These are phyloP conservation scores for Nysson spinosus DNA, from an alignment of 2,888 invertebrate genomes.

Conservation along the genomic window DNA sequence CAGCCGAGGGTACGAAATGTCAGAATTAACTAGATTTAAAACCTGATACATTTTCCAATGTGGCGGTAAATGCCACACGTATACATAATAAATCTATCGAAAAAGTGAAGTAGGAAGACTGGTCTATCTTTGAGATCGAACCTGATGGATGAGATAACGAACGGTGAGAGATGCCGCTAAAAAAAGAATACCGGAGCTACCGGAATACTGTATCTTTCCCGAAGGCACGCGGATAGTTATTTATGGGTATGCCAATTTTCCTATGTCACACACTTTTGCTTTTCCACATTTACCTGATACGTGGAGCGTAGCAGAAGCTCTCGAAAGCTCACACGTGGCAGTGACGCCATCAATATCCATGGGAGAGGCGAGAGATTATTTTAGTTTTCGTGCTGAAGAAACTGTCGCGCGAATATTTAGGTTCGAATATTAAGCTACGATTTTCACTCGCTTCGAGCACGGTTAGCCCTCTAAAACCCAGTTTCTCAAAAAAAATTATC, in stretches of 20 bases:
- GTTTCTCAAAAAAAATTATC: no score
- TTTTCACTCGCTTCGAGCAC: no score
- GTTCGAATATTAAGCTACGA: not conserved
- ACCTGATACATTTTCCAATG: no score
- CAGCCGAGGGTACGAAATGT: no score
- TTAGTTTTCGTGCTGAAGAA: constrained; percentile 7
- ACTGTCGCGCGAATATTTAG: not conserved
- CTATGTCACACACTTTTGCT: constrained; percentile 63
- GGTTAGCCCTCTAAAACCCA: no score
- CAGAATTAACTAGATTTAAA: no score
- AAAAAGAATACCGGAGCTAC: no score
- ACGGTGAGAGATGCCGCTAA: constrained; percentile 16
- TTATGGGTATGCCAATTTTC: constrained; percentile 62
- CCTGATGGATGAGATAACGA: no score
- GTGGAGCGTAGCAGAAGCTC: constrained; percentile 30
- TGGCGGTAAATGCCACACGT: no score
- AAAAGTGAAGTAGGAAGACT: no score
- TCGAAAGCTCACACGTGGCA: constrained; percentile 34
- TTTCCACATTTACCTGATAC: constrained; percentile 48
- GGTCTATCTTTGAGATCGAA: no score
- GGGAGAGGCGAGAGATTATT: constrained; percentile 25
- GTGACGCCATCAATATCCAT: constrained; percentile 48
- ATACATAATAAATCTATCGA: no score
- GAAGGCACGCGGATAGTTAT: constrained; percentile 41
- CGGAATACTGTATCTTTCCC: not conserved